These are phyloP conservation scores for human (Homo sapiens) DNA, from an alignment of 2,113 vertebrate species.

Conservation along the genomic window GRCh38 chr13:93780501-93781000, in stretches of 20 bases:
- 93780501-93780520: conserved; percentile 62
- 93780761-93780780: neutral
- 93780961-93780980: neutral
- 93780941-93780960: neutral
- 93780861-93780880: neutral
- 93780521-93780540: conserved; percentile 20
- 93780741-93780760: neutral
- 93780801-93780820: neutral
- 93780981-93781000: neutral
- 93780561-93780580: conserved; percentile 42
- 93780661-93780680: neutral
- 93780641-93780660: conserved; percentile 32
- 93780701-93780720: neutral
- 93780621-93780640: neutral
- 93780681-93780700: neutral
- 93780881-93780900: conserved; percentile 7
- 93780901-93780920: neutral
- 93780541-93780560: conserved; percentile 70
- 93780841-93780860: conserved; percentile 5
- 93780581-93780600: neutral
- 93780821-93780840: neutral
- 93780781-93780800: neutral
- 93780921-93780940: neutral
- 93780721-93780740: neutral
- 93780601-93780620: neutral